Evolutionary conservation across 2,797 vertebrate genomes (phyloP).

Genomic region (Sebastes aleutianus): DNA sequence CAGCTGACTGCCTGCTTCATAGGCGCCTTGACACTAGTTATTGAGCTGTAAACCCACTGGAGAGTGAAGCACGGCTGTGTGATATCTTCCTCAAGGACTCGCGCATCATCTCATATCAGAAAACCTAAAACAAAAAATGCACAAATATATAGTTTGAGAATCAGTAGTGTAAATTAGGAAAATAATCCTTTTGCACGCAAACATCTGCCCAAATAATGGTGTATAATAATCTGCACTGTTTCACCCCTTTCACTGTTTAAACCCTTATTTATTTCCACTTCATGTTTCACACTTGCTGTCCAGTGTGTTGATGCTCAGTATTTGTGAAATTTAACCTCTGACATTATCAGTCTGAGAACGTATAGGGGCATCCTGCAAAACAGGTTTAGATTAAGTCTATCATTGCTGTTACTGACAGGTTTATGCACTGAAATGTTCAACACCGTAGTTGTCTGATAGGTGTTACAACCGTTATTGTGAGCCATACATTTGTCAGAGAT

Average conservation of each 20-base stretch:
- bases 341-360: background rate
- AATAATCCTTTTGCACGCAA: background rate
- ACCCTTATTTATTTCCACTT: background rate
- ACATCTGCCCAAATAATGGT: background rate
- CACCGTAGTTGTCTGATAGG: background rate
- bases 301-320: background rate
- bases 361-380: background rate
- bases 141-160: constrained; percentile 1
- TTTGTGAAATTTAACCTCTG: background rate
- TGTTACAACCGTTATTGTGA: background rate
- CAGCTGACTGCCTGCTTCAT: constrained; percentile 7
- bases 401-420: background rate
- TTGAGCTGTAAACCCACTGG: constrained; percentile 12
- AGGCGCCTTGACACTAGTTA: background rate
- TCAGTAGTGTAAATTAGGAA: background rate
- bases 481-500: background rate
- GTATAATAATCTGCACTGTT: background rate
- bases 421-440: background rate
- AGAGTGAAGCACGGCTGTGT: background rate
- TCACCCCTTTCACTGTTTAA: background rate
- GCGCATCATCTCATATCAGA: constrained; percentile 17
- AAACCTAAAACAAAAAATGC: constrained; percentile 40
- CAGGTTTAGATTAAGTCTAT: background rate
- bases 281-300: background rate
- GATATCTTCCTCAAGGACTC: constrained; percentile 10